Conservation (phyloP, 2,797 vertebrate species). For the Erpetoichthys calabaricus region DNA sequence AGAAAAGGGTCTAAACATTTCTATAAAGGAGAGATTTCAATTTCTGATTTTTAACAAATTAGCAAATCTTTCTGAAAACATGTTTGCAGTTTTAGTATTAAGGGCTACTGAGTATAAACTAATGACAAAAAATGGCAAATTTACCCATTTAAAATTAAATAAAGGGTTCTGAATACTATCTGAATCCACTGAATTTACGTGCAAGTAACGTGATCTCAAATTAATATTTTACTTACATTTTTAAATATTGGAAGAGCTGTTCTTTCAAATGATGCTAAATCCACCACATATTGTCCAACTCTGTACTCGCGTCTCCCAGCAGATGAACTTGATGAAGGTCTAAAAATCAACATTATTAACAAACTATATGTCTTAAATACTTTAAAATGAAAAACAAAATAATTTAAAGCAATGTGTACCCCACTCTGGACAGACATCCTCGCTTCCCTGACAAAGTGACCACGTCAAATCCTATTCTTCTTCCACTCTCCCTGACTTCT, state of each 20-base stretch:
- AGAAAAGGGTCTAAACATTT: too few species aligned
- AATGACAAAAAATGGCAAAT: too few species aligned
- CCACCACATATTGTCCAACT: constrained; percentile 82
- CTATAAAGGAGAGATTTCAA: too few species aligned
- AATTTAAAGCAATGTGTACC: constrained; percentile 44
- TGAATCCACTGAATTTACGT: too few species aligned
- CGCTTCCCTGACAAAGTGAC: constrained; percentile 71
- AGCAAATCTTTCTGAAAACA: too few species aligned
- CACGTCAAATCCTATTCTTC: constrained; percentile 85
- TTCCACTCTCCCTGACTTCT: constrained; percentile 73
- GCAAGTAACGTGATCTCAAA: too few species aligned
- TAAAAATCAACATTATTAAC: constrained; percentile 4
- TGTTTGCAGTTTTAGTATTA: too few species aligned
- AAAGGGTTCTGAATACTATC: too few species aligned
- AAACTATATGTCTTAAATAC: constrained; percentile 1
- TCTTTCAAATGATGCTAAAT: constrained; percentile 76
- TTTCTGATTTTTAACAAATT: too few species aligned
- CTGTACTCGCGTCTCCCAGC: constrained; percentile 45
- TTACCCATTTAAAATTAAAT: too few species aligned
- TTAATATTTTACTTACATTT: constrained; percentile 51
- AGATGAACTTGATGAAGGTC: constrained; percentile 28
- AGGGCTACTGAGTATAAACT: too few species aligned
- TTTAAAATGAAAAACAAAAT: background rate
- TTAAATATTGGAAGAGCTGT: constrained; percentile 70
- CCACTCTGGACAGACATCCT: constrained; percentile 72